Evolutionary conservation across 2,113 vertebrate genomes (phyloP).

Genomic region (Zapus hudsonius): DNA sequence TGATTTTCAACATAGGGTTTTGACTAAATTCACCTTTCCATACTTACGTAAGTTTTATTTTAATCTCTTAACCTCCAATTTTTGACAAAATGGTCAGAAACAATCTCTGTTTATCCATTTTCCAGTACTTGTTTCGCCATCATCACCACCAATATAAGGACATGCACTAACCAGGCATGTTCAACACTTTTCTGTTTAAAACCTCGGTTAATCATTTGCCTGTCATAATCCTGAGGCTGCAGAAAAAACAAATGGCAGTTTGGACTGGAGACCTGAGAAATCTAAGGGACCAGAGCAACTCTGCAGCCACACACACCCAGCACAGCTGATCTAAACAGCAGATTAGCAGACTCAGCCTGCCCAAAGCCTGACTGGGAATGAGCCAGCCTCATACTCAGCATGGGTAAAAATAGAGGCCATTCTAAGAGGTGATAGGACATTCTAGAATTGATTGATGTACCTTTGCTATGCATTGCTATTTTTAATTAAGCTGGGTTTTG

Average conservation of each 20-base stretch:
- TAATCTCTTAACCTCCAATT: neutral
- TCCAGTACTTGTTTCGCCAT: neutral
- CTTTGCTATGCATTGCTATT: too few species aligned
- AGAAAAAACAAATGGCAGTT: neutral
- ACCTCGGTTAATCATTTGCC: neutral
- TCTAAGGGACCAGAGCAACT: too few species aligned
- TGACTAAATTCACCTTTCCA: constrained; percentile 21
- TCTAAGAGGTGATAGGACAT: too few species aligned
- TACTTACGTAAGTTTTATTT: neutral
- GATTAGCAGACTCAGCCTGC: too few species aligned
- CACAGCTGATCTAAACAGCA: too few species aligned
- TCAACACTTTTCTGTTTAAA: neutral
- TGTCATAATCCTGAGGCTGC: neutral
- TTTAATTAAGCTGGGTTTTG: too few species aligned
- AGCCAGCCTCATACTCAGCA: too few species aligned
- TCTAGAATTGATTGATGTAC: too few species aligned
- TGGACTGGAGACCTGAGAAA: too few species aligned
- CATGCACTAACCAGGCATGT: rapidly evolving
- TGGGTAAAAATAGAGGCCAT: too few species aligned
- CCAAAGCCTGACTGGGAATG: too few species aligned
- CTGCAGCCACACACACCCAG: too few species aligned
- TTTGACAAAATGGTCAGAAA: constrained; percentile 23
- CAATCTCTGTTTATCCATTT: neutral
- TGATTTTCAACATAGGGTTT: neutral
- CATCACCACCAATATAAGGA: neutral